phyloP scores from a whole-genome alignment of 2,113 vertebrate species.

The Sorex araneus region DNA sequence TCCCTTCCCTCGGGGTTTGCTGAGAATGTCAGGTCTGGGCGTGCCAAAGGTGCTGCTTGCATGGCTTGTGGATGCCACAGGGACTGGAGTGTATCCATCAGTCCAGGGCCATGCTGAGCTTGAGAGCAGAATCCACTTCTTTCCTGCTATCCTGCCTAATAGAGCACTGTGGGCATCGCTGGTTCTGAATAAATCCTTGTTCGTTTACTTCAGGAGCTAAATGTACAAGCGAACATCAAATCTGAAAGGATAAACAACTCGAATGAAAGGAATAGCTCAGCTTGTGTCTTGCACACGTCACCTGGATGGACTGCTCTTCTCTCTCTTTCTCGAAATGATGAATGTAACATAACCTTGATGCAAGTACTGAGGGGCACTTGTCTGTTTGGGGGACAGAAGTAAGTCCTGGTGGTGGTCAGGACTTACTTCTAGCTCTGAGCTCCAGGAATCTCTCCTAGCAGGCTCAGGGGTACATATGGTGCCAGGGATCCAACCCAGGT shows the following conservation, averaged over 20 bases:
- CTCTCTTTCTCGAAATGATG: background rate
- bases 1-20: background rate
- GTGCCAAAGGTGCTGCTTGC: background rate
- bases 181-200: background rate
- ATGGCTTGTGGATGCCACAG: too few species aligned
- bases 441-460: too few species aligned
- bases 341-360: background rate
- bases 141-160: background rate
- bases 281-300: background rate
- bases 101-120: background rate
- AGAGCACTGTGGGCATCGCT: background rate
- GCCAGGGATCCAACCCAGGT: too few species aligned
- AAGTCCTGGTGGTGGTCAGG: too few species aligned
- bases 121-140: background rate
- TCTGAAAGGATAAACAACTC: conserved; percentile 14
- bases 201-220: conserved; percentile 43
- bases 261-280: background rate
- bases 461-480: too few species aligned
- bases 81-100: too few species aligned
- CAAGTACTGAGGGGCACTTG: background rate
- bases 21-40: background rate
- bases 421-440: too few species aligned
- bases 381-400: too few species aligned
- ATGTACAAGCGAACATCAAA: background rate
- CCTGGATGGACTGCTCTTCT: background rate